phyloP scores from a whole-genome alignment of 2,888 invertebrate species.

The Andrena fulva region DNA sequence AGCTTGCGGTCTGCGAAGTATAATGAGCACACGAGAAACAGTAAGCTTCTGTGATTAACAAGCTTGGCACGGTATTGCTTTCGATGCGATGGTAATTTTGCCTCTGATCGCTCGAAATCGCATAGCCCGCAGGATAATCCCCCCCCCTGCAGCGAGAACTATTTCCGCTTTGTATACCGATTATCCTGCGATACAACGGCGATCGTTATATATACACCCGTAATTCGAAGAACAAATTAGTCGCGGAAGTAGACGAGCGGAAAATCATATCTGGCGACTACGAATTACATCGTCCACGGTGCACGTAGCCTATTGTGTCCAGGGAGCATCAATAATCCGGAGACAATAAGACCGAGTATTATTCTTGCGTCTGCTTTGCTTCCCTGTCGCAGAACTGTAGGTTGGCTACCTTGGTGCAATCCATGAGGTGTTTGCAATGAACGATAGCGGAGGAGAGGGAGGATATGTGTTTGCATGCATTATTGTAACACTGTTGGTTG shows the following conservation, averaged over 20 bases:
- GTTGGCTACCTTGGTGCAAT: not conserved
- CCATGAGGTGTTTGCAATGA: not conserved
- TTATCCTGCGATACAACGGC: conserved; percentile 6
- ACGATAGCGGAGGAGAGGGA: not conserved
- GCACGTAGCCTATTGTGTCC: not conserved
- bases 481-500: too few species aligned
- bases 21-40: conserved; percentile 53
- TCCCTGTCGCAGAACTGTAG: not conserved
- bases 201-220: not conserved
- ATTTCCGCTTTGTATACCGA: conserved; percentile 28
- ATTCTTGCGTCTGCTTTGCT: not conserved
- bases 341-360: not conserved
- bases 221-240: conserved; percentile 6
- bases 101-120: conserved; percentile 39
- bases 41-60: conserved; percentile 62
- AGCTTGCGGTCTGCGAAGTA: conserved; percentile 47
- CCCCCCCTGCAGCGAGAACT: conserved; percentile 25
- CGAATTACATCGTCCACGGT: not conserved
- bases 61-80: conserved; percentile 25
- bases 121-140: conserved; percentile 44
- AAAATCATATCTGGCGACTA: not conserved
- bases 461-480: too few species aligned
- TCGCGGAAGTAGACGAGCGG: not conserved
- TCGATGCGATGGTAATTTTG: conserved; percentile 49
- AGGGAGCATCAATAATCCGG: not conserved